phyloP scores from a whole-genome alignment of 2,888 invertebrate genomes.

The Apoda limacodes region DNA sequence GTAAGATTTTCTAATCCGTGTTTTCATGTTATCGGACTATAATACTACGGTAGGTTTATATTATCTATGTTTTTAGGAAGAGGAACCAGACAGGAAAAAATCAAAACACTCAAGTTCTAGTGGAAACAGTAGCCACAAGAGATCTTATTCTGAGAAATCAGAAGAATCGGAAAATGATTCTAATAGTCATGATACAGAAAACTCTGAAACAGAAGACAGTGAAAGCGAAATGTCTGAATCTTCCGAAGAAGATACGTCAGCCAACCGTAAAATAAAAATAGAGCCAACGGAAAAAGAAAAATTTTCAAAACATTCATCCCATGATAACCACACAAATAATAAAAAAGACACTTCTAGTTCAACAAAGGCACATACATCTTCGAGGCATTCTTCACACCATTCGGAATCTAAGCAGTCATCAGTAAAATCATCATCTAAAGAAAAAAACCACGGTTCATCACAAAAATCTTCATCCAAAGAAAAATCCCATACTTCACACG shows the following conservation, averaged over 20 bases:
- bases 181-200: slow-evolving; percentile 20
- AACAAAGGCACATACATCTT: slow-evolving; percentile 24
- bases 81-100: slow-evolving; percentile 40
- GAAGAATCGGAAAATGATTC: slow-evolving; percentile 30
- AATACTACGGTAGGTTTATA: no score
- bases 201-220: slow-evolving; percentile 27
- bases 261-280: slow-evolving; percentile 35
- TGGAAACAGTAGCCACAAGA: slow-evolving; percentile 36
- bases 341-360: slow-evolving; percentile 32
- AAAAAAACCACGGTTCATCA: not conserved
- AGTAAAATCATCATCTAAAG: slow-evolving; percentile 24
- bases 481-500: slow-evolving; percentile 25
- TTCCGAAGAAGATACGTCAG: slow-evolving; percentile 37
- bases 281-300: slow-evolving; percentile 34
- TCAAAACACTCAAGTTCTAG: slow-evolving; percentile 36
- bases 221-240: slow-evolving; percentile 38
- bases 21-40: no score
- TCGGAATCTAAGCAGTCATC: slow-evolving; percentile 30
- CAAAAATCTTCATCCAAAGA: slow-evolving; percentile 3
- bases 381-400: slow-evolving; percentile 28
- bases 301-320: slow-evolving; percentile 29
- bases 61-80: slow-evolving; percentile 34
- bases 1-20: no score
- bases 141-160: slow-evolving; percentile 26
- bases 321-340: slow-evolving; percentile 27